Percentiles rank a stretch among this genome's conserved stretches.
These are phyloP conservation scores for Microcebus ravelobensis DNA, from an alignment of 2,113 vertebrate species.

Conservation along the genomic window DNA sequence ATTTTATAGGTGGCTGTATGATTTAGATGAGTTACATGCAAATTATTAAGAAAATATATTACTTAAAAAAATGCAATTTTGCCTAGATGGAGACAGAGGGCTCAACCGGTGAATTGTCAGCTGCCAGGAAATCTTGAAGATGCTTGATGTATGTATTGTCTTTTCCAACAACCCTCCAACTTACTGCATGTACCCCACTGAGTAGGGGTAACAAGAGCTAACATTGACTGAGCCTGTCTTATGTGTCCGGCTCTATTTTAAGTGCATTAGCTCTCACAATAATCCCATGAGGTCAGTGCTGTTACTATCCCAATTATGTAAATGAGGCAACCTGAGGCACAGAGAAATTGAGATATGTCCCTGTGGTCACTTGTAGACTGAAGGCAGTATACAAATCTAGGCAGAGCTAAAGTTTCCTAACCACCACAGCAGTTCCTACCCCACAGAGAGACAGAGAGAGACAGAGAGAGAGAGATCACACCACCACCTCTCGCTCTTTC, in stretches of 20 bases:
- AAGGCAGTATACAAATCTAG: neutral
- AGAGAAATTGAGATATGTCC: neutral
- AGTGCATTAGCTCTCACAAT: neutral
- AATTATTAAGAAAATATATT: neutral
- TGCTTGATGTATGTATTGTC: no score
- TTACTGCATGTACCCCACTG: neutral
- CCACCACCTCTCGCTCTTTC: neutral
- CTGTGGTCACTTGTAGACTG: neutral
- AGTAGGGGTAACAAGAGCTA: neutral
- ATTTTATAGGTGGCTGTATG: neutral
- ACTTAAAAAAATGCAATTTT: neutral
- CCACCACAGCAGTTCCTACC: neutral
- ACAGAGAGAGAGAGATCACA: neutral
- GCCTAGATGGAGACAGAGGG: neutral
- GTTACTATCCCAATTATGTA: neutral
- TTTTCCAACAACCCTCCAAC: neutral
- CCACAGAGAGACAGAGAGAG: no score
- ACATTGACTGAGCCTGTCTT: neutral
- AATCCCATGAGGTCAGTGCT: neutral
- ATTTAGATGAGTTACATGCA: neutral
- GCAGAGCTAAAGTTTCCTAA: neutral
- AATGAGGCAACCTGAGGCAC: neutral
- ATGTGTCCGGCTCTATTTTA: neutral
- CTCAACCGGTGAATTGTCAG: neutral
- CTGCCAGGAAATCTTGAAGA: neutral